phyloP scores from a whole-genome alignment of 2,888 invertebrate species.

The Neoscelio sp. region DNA sequence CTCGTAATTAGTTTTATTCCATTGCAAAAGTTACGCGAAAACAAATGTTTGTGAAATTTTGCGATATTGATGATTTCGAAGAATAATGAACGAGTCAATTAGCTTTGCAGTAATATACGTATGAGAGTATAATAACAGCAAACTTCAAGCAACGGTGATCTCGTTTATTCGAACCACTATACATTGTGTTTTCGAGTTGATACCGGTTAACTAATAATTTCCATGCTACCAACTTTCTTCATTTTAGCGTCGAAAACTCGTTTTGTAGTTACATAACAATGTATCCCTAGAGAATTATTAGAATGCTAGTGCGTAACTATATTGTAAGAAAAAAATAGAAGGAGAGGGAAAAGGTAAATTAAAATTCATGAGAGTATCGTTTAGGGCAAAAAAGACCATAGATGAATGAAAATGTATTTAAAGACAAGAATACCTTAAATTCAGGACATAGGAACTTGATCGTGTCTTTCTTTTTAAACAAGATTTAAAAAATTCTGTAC shows the following conservation, averaged over 20 bases:
- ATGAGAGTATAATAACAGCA: slow-evolving; percentile 13
- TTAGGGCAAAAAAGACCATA: too few relatives aligned
- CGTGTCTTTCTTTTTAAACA: too few relatives aligned
- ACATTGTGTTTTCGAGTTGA: slow-evolving; percentile 14
- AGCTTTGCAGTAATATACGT: background rate
- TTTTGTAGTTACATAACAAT: background rate
- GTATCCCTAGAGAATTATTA: slow-evolving; percentile 5
- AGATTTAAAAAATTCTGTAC: too few relatives aligned
- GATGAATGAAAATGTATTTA: too few relatives aligned
- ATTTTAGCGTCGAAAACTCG: slow-evolving; percentile 17
- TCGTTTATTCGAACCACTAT: background rate
- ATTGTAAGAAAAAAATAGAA: background rate
- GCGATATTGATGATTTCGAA: slow-evolving; percentile 19
- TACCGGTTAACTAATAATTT: slow-evolving; percentile 1
- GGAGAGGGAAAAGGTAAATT: too few relatives aligned
- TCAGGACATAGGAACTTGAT: too few relatives aligned
- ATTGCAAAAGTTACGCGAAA: slow-evolving; percentile 9
- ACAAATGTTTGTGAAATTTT: slow-evolving; percentile 12
- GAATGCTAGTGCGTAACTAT: background rate
- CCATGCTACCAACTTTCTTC: background rate
- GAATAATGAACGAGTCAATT: slow-evolving; percentile 42
- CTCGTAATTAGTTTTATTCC: slow-evolving; percentile 7
- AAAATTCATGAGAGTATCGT: too few relatives aligned
- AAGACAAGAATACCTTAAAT: too few relatives aligned
- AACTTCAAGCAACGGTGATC: slow-evolving; percentile 19